Percentiles rank a stretch among this genome's conserved stretches.
phyloP scores from a whole-genome alignment of 1,140 invertebrate species.

The Aporrectodea caliginosa region DNA sequence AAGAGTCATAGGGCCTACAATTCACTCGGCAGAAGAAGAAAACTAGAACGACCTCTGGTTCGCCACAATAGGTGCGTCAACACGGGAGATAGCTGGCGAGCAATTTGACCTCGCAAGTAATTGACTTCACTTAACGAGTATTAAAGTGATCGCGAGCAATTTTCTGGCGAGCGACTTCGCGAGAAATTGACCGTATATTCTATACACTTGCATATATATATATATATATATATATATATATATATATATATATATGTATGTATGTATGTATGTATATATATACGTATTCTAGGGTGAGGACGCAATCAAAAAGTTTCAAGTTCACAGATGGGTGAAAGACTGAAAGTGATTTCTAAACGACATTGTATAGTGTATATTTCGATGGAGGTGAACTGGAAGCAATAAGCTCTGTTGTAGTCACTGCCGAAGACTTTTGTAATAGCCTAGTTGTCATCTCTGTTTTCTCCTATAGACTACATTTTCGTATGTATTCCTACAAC shows the following conservation, averaged over 20 bases:
- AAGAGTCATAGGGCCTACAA: too few relatives aligned
- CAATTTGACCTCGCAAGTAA: background rate
- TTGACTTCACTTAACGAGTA: background rate
- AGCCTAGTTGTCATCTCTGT: too few relatives aligned
- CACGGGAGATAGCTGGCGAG: background rate
- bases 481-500: too few relatives aligned
- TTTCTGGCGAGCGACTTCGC: background rate
- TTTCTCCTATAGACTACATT: too few relatives aligned
- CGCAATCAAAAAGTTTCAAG: too few relatives aligned
- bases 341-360: too few relatives aligned
- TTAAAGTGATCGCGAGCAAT: background rate
- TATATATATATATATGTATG: background rate
- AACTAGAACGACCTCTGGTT: background rate
- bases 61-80: background rate
- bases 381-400: too few relatives aligned
- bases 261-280: conserved; percentile 1
- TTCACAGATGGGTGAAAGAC: too few relatives aligned
- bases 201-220: background rate
- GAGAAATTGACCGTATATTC: background rate
- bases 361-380: too few relatives aligned
- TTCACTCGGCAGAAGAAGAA: background rate
- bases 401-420: too few relatives aligned
- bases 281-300: too few relatives aligned
- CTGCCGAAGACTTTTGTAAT: too few relatives aligned
- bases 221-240: background rate